Evolutionary conservation across 2,797 vertebrate species (phyloP).

Genomic region (Hypotaenidia okinawae): DNA sequence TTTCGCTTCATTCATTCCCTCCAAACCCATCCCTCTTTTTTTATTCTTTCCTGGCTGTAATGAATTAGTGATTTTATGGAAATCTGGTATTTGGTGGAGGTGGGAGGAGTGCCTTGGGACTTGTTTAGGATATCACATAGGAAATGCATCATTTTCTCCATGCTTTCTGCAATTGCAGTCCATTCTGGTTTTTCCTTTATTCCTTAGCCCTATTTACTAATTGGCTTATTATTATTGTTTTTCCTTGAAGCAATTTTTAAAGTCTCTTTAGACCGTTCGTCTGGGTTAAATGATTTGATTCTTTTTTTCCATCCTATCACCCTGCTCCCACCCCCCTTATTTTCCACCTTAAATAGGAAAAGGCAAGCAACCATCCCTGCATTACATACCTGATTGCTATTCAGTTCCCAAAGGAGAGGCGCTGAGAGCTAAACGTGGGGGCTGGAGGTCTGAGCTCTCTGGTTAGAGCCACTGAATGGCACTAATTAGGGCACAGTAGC

Average conservation of each 20-base stretch:
- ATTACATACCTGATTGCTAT: constrained; percentile 67
- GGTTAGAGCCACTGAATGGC: constrained; percentile 49
- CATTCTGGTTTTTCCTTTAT: constrained; percentile 24
- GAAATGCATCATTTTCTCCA: constrained; percentile 51
- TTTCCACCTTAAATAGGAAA: constrained; percentile 32
- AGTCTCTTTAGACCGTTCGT: background rate
- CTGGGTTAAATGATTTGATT: constrained; percentile 31
- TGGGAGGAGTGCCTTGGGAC: constrained; percentile 55
- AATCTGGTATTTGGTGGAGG: constrained; percentile 58
- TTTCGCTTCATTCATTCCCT: constrained; percentile 43
- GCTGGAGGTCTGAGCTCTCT: constrained; percentile 17
- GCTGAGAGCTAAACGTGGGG: constrained; percentile 40
- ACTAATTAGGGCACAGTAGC: constrained; percentile 61
- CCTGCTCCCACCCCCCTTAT: background rate
- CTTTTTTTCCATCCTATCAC: background rate
- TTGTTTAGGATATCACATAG: constrained; percentile 61
- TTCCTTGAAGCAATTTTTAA: constrained; percentile 29
- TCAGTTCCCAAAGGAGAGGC: constrained; percentile 51
- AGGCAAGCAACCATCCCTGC: constrained; percentile 25
- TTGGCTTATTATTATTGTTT: background rate
- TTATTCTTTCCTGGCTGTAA: constrained; percentile 22
- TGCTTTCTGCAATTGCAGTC: background rate
- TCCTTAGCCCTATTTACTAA: background rate
- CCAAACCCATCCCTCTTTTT: constrained; percentile 1
- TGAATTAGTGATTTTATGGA: constrained; percentile 74